phyloP scores from a whole-genome alignment of 2,113 vertebrate species.

The Sapajus apella region DNA sequence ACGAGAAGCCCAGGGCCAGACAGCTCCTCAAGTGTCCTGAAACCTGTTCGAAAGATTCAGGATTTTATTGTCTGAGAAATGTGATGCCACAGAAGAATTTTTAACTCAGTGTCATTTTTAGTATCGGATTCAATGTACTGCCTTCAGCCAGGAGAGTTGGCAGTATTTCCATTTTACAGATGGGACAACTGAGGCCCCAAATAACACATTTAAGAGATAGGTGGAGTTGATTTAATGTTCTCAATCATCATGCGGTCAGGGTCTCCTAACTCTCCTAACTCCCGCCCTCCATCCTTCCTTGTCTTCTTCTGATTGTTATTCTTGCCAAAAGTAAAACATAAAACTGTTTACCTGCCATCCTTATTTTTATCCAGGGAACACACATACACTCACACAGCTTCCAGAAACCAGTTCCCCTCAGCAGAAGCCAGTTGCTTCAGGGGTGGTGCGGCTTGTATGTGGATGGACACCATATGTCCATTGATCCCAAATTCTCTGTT shows the following conservation, averaged over 20 bases:
- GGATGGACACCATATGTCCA: not conserved
- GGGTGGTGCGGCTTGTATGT: fast-evolving
- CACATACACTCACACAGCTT: not conserved
- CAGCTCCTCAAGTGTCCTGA: not conserved
- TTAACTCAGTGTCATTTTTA: not conserved
- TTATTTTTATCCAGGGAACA: not conserved
- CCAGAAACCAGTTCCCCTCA: not conserved
- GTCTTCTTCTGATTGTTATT: not conserved
- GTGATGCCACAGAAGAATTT: not conserved
- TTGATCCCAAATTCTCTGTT: not conserved
- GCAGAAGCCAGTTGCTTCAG: not conserved
- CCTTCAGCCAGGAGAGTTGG: not conserved
- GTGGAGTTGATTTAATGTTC: not conserved
- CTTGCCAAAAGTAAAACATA: not conserved
- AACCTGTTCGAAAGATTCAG: not conserved
- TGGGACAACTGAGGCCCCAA: not conserved
- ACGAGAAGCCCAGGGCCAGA: not conserved
- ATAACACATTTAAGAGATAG: not conserved
- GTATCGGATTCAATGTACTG: not conserved
- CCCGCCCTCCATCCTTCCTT: not conserved
- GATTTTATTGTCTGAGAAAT: not conserved
- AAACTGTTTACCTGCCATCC: not conserved
- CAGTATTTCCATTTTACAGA: not conserved
- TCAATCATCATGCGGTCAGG: not conserved
- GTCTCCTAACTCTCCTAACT: not conserved